These are phyloP conservation scores for Ernsta delagoae DNA, from an alignment of 2,888 invertebrate genomes.

Conservation along the genomic window DNA sequence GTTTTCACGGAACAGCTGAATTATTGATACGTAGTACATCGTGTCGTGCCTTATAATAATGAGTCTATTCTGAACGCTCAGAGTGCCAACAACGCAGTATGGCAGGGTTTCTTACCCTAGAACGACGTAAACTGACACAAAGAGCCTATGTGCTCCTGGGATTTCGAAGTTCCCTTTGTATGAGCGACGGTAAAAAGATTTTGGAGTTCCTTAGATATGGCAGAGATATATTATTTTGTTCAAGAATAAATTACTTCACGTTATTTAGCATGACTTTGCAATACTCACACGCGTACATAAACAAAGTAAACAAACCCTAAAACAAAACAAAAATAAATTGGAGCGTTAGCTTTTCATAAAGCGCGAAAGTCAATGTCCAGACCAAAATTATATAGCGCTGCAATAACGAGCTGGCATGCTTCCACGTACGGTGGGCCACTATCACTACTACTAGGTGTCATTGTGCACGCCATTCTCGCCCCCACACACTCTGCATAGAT, in stretches of 20 bases:
- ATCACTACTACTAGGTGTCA: background rate
- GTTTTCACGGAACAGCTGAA: too few species aligned
- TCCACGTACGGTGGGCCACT: slow-evolving; percentile 33
- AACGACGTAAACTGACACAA: too few species aligned
- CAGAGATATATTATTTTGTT: too few species aligned
- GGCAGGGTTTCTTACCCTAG: too few species aligned
- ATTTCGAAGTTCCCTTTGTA: too few species aligned
- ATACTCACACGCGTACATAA: background rate
- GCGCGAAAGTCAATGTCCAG: slow-evolving; percentile 44
- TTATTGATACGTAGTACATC: too few species aligned
- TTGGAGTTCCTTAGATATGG: background rate
- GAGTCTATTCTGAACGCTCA: too few species aligned
- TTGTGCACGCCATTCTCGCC: slow-evolving; percentile 22
- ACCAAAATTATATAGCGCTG: slow-evolving; percentile 39
- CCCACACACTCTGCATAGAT: background rate
- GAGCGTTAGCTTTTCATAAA: slow-evolving; percentile 25
- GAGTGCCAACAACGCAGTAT: too few species aligned
- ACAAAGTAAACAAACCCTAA: slow-evolving; percentile 2
- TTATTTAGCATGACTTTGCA: slow-evolving; percentile 25
- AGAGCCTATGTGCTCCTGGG: too few species aligned
- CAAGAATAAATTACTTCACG: too few species aligned
- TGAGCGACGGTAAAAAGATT: background rate
- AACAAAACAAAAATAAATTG: slow-evolving; percentile 7
- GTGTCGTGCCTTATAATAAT: too few species aligned
- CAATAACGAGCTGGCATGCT: slow-evolving; percentile 39